These are phyloP conservation scores for Bovichtus diacanthus DNA, from an alignment of 2,797 vertebrate species.

Conservation along the genomic window DNA sequence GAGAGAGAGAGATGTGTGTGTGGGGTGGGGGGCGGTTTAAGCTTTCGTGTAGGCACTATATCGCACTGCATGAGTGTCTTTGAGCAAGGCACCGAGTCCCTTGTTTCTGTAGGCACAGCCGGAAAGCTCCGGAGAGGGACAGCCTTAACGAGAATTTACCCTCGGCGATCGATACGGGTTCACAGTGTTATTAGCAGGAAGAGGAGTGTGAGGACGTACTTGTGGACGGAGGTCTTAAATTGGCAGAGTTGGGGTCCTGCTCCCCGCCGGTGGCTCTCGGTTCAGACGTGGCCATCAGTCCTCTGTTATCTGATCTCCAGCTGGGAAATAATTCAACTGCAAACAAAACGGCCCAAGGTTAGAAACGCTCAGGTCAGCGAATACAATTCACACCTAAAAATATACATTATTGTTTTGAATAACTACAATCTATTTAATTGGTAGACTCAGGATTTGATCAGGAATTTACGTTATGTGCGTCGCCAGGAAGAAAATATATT, in stretches of 20 bases:
- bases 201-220: conserved; percentile 86
- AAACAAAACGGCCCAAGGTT: conserved; percentile 67
- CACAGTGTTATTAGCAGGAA: conserved; percentile 4
- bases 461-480: conserved; percentile 11
- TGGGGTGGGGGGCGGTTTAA: background rate
- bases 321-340: conserved; percentile 62
- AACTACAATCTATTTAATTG: background rate
- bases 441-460: background rate
- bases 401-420: background rate
- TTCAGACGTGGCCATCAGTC: conserved; percentile 93
- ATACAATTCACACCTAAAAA: background rate
- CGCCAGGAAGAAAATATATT: conserved; percentile 29
- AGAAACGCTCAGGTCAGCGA: background rate
- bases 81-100: conserved; percentile 68
- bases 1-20: conserved; percentile 12
- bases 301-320: conserved; percentile 70
- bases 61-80: conserved; percentile 50
- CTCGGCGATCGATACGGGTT: conserved; percentile 19
- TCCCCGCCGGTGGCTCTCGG: conserved; percentile 90
- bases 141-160: conserved; percentile 27
- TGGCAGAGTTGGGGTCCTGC: conserved; percentile 91
- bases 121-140: conserved; percentile 11
- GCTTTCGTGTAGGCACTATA: conserved; percentile 3
- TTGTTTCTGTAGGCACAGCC: conserved; percentile 6
- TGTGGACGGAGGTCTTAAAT: conserved; percentile 92